Evolutionary conservation across 2,113 vertebrate genomes (phyloP).

Genomic region (Solea solea): DNA sequence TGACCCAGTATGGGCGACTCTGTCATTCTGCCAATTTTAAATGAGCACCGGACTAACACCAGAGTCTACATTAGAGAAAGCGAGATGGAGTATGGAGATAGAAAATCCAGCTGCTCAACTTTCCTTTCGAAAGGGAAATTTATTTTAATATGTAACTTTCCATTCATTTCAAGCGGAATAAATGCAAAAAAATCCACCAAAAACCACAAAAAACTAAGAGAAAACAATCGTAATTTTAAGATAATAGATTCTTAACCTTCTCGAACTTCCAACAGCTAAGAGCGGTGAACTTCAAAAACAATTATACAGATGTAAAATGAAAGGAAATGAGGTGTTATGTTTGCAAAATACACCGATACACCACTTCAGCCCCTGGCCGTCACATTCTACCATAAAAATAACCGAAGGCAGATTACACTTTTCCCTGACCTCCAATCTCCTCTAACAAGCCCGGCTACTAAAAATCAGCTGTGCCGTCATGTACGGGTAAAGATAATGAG

Average conservation of each 20-base stretch:
- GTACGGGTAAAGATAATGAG: constrained; percentile 96
- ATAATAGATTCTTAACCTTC: constrained; percentile 9
- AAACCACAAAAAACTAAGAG: neutral
- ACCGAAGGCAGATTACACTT: constrained; percentile 61
- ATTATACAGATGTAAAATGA: constrained; percentile 62
- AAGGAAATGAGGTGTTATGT: constrained; percentile 68
- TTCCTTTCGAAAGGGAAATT: constrained; percentile 41
- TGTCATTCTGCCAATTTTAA: constrained; percentile 78
- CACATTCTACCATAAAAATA: constrained; percentile 68
- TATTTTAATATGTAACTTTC: constrained; percentile 1
- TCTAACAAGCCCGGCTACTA: constrained; percentile 74
- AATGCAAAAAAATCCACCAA: neutral
- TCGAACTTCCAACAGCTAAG: constrained; percentile 13
- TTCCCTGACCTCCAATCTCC: constrained; percentile 73
- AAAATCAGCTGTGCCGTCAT: constrained; percentile 90
- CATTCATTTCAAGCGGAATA: neutral
- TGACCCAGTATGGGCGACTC: constrained; percentile 73
- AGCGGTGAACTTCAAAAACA: constrained; percentile 58
- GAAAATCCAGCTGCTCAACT: constrained; percentile 59
- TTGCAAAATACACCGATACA: constrained; percentile 71
- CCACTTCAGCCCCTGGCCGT: constrained; percentile 34
- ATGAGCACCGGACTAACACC: constrained; percentile 71
- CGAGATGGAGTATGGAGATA: constrained; percentile 29
- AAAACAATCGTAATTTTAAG: constrained; percentile 24
- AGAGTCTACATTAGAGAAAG: constrained; percentile 47